Conservation (phyloP, 2,888 invertebrate species). For the Dryocosmus kuriphilus region DNA sequence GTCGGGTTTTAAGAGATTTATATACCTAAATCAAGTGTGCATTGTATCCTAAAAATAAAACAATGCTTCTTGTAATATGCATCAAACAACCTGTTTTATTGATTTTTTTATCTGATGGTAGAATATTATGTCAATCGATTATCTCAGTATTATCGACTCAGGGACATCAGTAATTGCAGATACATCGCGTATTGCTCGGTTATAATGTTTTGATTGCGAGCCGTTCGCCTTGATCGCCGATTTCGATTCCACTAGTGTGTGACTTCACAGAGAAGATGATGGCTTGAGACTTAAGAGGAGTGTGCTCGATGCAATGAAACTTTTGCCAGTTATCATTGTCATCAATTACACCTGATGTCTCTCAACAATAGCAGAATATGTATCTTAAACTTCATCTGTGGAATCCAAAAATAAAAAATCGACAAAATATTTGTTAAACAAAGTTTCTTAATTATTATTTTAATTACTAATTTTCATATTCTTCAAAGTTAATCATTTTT, state of each 20-base stretch:
- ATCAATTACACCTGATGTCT: neutral
- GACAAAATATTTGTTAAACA: neutral
- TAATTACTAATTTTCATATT: too few species aligned
- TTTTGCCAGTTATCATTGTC: constrained; percentile 33
- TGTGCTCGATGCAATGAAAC: neutral
- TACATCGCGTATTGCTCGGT: constrained; percentile 47
- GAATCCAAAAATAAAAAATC: neutral
- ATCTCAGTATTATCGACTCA: constrained; percentile 29
- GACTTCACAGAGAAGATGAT: constrained; percentile 34
- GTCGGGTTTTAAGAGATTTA: too few species aligned
- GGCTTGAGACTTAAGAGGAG: neutral
- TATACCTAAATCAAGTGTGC: too few species aligned
- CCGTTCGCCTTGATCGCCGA: constrained; percentile 57
- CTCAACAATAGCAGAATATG: neutral
- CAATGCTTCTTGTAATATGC: too few species aligned
- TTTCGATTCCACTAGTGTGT: constrained; percentile 43
- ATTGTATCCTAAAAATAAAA: too few species aligned
- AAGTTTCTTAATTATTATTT: too few species aligned
- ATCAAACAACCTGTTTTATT: constrained; percentile 5
- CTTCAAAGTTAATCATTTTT: too few species aligned
- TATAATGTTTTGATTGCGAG: constrained; percentile 58
- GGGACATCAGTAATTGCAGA: constrained; percentile 33
- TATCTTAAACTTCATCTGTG: neutral
- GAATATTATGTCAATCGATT: constrained; percentile 32
- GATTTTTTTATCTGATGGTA: constrained; percentile 19